Percentiles rank a stretch among this genome's conserved stretches.
Conservation (phyloP, 2,888 invertebrate species). For the Cinara cedri region DNA sequence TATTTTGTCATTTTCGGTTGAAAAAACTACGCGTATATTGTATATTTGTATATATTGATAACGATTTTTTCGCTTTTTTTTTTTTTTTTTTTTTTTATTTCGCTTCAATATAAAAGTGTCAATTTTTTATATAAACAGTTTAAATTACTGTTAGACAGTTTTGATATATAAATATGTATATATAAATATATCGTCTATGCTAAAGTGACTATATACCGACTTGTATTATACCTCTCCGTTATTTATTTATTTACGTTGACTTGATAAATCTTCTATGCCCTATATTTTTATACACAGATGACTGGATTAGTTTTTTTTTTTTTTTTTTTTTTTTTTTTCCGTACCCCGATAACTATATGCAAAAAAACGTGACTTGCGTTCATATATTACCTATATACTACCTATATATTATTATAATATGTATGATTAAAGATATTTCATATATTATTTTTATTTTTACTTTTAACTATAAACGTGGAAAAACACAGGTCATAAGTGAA, state of each 20-base stretch:
- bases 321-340: no score
- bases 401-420: not conserved
- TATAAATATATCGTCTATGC: not conserved
- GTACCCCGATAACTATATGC: not conserved
- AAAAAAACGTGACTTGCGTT: conserved; percentile 20
- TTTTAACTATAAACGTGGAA: not conserved
- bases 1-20: not conserved
- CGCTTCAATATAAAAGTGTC: not conserved
- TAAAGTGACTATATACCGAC: not conserved
- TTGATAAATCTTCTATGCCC: conserved; percentile 24
- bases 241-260: conserved; percentile 14
- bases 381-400: no score
- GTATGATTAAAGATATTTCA: conserved; percentile 12
- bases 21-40: no score
- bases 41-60: no score
- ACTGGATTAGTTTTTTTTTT: not conserved
- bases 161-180: conserved; percentile 6
- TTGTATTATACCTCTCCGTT: not conserved
- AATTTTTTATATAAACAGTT: not conserved
- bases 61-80: no score
- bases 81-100: not conserved
- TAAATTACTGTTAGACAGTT: not conserved
- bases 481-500: no score
- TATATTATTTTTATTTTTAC: not conserved
- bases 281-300: conserved; percentile 12